Percentiles rank a stretch among this genome's conserved stretches.
Conservation (phyloP, 2,888 invertebrate genomes). For the Drosophila incognita region DNA sequence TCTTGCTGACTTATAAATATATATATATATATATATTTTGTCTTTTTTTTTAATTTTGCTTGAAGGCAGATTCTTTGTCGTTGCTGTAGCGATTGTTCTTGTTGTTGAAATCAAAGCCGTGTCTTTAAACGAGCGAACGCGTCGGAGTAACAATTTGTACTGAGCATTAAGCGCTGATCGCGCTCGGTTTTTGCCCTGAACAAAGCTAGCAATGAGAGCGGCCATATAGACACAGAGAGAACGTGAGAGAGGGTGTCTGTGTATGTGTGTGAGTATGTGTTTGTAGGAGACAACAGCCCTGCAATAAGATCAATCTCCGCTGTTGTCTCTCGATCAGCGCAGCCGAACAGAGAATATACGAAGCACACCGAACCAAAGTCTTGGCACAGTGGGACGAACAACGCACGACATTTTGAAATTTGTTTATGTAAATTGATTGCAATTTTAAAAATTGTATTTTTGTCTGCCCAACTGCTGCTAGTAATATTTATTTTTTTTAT, state of each 20-base stretch:
- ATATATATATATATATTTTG: background rate
- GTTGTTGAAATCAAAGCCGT: constrained; percentile 48
- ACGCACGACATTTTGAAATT: background rate
- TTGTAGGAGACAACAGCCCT: constrained; percentile 47
- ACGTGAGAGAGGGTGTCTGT: background rate
- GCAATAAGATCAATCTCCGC: constrained; percentile 63
- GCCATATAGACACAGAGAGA: background rate
- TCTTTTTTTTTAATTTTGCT: constrained; percentile 29
- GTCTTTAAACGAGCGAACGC: constrained; percentile 57
- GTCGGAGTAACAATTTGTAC: constrained; percentile 66
- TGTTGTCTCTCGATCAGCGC: constrained; percentile 45
- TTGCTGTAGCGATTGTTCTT: constrained; percentile 26
- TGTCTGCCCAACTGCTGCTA: background rate
- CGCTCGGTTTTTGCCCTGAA: constrained; percentile 60
- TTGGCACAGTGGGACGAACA: constrained; percentile 42
- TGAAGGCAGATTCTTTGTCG: constrained; percentile 67
- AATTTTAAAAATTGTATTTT: background rate
- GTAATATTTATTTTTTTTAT: background rate
- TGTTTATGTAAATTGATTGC: background rate
- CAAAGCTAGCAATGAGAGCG: constrained; percentile 19
- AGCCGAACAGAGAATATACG: constrained; percentile 20
- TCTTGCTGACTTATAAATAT: constrained; percentile 19
- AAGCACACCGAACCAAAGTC: constrained; percentile 27
- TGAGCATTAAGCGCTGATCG: constrained; percentile 51
- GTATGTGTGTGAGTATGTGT: background rate